Base-by-base conservation (phyloP, 2,797 vertebrate genomes). In the Amblyraja radiata region DNA sequence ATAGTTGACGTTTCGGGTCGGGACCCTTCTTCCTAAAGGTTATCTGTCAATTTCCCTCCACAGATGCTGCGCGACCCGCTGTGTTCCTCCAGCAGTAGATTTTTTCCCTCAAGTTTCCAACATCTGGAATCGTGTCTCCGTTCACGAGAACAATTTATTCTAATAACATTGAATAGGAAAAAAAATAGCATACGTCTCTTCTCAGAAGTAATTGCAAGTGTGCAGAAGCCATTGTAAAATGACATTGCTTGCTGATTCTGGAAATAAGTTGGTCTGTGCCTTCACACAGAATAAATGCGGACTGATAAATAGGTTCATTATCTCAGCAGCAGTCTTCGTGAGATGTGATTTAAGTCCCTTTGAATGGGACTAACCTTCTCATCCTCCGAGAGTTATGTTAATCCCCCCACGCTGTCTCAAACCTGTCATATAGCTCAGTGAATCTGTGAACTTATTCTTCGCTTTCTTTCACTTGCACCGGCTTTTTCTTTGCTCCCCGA, bases 251-350 rank as follows among this genome's bases (percentile, higher is more conserved):
- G 21, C 6, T 90, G 68, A 46, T 65, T 16, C 32, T 73, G 71
- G 46, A 71, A 39, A 39, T 68, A 90, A 71, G 58, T 88, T 90
- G 61, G 32, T 90, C 61, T 32, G 61, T 16, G 86, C 65, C 65
- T 32, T n/a, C 68, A 6, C 83, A 84, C 46, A 32, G 32, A 10
- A n/a, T 21, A 23, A 73, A 46, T 46, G 18, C 18, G 58, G n/a
- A 68, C 71, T 93, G 71, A 58, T 93, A 80, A 91, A 71, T 76
- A 78, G 23, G 68, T 91, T 93, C 39, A 93, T 65, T 61, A 46
- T 92, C 16, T 80, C 84, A 86, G 93, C 84, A 71, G 79, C 21
- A 25, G 23, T 21, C 39, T 68, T n/a, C 28, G 58, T 90, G 58
- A 80, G n/a, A 65, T 5, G 63, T 73, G 76, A 80, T 90, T 61